phyloP scores from a whole-genome alignment of 2,797 vertebrate species.

The Odontamblyopus lacepedii region DNA sequence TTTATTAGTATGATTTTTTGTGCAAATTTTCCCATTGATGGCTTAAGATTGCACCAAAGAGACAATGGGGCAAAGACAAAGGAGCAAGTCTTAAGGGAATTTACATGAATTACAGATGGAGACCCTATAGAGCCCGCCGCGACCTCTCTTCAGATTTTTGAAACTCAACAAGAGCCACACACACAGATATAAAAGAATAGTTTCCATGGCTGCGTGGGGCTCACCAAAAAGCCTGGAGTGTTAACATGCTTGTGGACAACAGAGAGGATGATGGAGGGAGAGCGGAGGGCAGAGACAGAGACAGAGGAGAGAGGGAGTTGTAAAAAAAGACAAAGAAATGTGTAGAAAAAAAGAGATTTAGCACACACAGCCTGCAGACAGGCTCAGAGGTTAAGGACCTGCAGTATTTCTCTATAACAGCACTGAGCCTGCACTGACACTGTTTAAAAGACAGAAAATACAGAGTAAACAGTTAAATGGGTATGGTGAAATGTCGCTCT shows the following conservation, averaged over 20 bases:
- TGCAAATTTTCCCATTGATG: constrained; percentile 9
- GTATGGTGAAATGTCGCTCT: constrained; percentile 1
- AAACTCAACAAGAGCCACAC: constrained; percentile 61
- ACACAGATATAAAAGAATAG: constrained; percentile 63
- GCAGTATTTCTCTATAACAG: constrained; percentile 57
- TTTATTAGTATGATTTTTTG: constrained; percentile 16
- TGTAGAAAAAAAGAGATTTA: constrained; percentile 67
- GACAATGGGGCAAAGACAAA: constrained; percentile 58
- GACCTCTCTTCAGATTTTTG: constrained; percentile 67
- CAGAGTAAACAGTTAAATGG: constrained; percentile 20
- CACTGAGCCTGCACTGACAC: constrained; percentile 14
- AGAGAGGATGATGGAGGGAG: constrained; percentile 65
- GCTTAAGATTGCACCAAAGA: constrained; percentile 28
- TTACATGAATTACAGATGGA: constrained; percentile 78
- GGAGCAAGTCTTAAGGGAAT: constrained; percentile 62
- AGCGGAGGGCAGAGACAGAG: constrained; percentile 58
- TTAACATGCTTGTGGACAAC: constrained; percentile 69
- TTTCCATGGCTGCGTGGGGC: constrained; percentile 76
- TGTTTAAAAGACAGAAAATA: constrained; percentile 35
- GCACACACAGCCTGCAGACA: constrained; percentile 70
- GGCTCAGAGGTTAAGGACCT: constrained; percentile 68
- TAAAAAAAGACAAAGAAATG: constrained; percentile 60
- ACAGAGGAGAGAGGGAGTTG: constrained; percentile 45
- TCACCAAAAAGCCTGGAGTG: constrained; percentile 69
- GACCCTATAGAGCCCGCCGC: constrained; percentile 50